Percentiles rank a stretch among this genome's conserved stretches.
Conservation (phyloP, 1,140 invertebrate genomes). For the Drosophila asahinai region DNA sequence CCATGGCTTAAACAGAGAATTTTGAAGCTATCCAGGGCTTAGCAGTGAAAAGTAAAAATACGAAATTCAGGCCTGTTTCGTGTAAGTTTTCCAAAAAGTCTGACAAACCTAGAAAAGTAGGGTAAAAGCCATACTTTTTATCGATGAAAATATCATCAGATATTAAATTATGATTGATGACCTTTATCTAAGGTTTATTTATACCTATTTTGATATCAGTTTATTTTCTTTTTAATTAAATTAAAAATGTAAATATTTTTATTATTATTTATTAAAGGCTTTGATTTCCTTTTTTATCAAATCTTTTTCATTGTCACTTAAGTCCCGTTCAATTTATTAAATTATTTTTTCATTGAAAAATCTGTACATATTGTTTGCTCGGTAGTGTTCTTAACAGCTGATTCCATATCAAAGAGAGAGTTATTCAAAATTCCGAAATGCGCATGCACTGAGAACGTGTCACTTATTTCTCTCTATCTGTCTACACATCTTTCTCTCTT, state of each 20-base stretch:
- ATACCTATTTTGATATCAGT: neutral
- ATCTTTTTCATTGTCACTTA: slow-evolving; percentile 11
- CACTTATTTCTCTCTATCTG: slow-evolving; percentile 1
- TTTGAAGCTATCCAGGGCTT: neutral
- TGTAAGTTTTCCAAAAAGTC: neutral
- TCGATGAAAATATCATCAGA: neutral
- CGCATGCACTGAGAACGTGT: slow-evolving; percentile 29
- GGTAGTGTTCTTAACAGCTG: slow-evolving; percentile 58
- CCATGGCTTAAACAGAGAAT: slow-evolving; percentile 24
- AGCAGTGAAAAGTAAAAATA: neutral
- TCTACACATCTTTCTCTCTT: slow-evolving; percentile 2
- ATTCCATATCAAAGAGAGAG: slow-evolving; percentile 14
- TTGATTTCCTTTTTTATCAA: no score
- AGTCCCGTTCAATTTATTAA: neutral
- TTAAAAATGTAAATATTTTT: neutral
- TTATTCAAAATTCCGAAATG: neutral
- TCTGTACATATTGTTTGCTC: neutral
- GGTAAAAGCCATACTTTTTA: neutral
- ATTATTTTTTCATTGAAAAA: slow-evolving; percentile 13
- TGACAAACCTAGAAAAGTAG: neutral
- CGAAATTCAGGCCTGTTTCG: neutral
- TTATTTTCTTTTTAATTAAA: neutral
- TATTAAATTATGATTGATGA: neutral
- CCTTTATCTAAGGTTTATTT: no score
- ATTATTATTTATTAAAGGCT: neutral